Conservation (phyloP, 2,888 invertebrate species). For the Pseudococcus viburni region DNA sequence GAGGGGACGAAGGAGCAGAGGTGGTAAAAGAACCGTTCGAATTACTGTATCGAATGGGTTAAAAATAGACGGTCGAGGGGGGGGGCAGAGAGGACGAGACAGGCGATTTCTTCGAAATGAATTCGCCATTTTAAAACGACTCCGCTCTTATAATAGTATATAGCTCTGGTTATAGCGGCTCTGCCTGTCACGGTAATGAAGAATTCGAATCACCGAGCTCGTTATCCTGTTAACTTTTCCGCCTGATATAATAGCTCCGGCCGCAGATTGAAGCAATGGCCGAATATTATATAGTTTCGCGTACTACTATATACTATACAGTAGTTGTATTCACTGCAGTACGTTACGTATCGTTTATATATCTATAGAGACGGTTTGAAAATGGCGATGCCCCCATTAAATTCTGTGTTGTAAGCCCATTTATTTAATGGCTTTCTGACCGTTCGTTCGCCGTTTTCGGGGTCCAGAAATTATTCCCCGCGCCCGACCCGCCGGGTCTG, state of each 20-base stretch:
- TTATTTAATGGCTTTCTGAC: conserved; percentile 67
- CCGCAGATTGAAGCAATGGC: conserved; percentile 66
- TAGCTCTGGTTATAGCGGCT: background rate
- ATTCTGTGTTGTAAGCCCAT: conserved; percentile 63
- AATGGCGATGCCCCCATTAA: conserved; percentile 63
- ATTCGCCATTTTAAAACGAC: conserved; percentile 66
- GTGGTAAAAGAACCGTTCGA: conserved; percentile 20
- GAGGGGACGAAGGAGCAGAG: background rate
- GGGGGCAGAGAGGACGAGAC: background rate
- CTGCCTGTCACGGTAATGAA: conserved; percentile 58
- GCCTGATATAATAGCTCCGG: conserved; percentile 64
- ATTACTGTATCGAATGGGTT: conserved; percentile 37
- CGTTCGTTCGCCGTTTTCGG: conserved; percentile 58
- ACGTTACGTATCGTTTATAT: background rate
- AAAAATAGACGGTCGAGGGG: background rate
- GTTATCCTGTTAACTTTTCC: conserved; percentile 66
- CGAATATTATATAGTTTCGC: background rate
- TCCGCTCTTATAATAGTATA: conserved; percentile 22
- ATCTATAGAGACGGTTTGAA: conserved; percentile 42
- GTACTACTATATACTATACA: too few species aligned
- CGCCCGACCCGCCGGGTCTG: background rate
- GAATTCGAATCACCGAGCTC: conserved; percentile 66
- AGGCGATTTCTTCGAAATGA: conserved; percentile 65
- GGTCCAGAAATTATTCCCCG: conserved; percentile 54
- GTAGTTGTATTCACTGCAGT: background rate